A percentile compares a stretch with the other conserved stretches of the same genome.
Evolutionary conservation across 2,888 invertebrate species (phyloP).

Genomic region (Drosophila mimetica): DNA sequence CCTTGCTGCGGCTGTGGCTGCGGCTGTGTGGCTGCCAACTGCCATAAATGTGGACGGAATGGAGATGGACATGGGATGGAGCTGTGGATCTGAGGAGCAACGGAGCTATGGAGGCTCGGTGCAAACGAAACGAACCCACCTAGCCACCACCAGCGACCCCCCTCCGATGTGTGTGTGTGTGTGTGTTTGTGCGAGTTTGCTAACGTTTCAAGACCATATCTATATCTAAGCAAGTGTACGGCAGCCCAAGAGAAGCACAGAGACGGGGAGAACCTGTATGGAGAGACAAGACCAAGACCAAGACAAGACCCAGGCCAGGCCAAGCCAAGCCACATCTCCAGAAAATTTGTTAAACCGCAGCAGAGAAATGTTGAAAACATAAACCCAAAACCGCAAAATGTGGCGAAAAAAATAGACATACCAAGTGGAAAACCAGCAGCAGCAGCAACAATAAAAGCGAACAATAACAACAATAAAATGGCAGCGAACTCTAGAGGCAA

Average conservation of each 20-base stretch:
- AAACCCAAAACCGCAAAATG: slow-evolving; percentile 67
- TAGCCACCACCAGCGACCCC: slow-evolving; percentile 53
- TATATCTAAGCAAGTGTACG: slow-evolving; percentile 75
- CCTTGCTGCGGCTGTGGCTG: slow-evolving; percentile 55
- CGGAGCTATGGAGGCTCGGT: slow-evolving; percentile 18
- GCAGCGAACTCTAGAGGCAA: slow-evolving; percentile 39
- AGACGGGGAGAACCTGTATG: slow-evolving; percentile 64
- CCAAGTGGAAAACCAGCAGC: slow-evolving; percentile 34
- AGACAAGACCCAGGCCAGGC: slow-evolving; percentile 41
- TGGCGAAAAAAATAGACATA: slow-evolving; percentile 42
- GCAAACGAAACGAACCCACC: slow-evolving; percentile 41
- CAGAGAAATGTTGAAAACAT: slow-evolving; percentile 72
- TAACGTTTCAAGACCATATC: slow-evolving; percentile 72
- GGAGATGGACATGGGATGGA: slow-evolving; percentile 60
- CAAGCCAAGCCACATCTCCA: slow-evolving; percentile 53
- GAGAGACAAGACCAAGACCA: slow-evolving; percentile 60
- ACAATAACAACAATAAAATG: slow-evolving; percentile 36
- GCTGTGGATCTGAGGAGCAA: slow-evolving; percentile 49
- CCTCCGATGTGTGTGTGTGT: slow-evolving; percentile 35
- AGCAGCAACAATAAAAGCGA: slow-evolving; percentile 34
- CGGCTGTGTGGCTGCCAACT: slow-evolving; percentile 52
- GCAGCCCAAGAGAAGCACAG: slow-evolving; percentile 47
- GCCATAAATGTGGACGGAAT: slow-evolving; percentile 74
- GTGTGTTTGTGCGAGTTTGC: slow-evolving; percentile 54
- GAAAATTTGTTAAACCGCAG: slow-evolving; percentile 74